Base-by-base conservation (phyloP, 2,113 vertebrate species). In the Craseonycteris thonglongyai region DNA sequence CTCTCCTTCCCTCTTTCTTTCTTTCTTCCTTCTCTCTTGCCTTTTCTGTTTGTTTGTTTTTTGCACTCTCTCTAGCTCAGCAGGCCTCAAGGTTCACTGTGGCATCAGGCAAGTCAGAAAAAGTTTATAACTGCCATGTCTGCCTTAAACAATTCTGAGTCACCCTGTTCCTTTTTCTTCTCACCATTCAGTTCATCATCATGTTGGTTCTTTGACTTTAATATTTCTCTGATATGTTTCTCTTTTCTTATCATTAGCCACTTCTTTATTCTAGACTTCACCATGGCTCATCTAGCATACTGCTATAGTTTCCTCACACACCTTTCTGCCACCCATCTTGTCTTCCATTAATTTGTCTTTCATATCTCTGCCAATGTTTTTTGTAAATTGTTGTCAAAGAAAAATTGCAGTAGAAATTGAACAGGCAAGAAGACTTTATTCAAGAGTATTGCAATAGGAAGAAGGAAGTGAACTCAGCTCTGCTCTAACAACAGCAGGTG, bases 331-430 rank as follows among this genome's bases (percentile, higher is more conserved):
- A 6, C 15, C 68, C 45, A 21, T 24, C 16, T 89, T 19, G 49
- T 54, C 40, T 83, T 12, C 65, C 51, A 28, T 40, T 47, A 11
- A 11, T 47, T 14, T 79, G 58, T 45, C 63, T 69, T 61, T 54
- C 40, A 6, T 22, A 15, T 75, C 38, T 33, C 40, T 69, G 5
- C 49, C n/a, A 35, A 1, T 18, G 28, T 30, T 86, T 90, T 90
- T 61, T 75, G 35, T 74, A 94, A 92, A 42, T 47, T 45, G 16
- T 61, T 91, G 15, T 91, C 71, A n/a, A 19, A 80, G 42, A 47
- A 78, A 83, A 79, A 22, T 68, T 85, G 42, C 63, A 28, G 7
- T 26, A 30, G 54, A 40, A 51, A 85, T 79, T 54, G 56, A 65
- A 66, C 58, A 30, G 28, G 8, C 47, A 22, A 66, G 58, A 45